A percentile compares a stretch with the other conserved stretches of the same genome.
Evolutionary conservation across 1,140 invertebrate genomes (phyloP).

Genomic region (Diprion similis): DNA sequence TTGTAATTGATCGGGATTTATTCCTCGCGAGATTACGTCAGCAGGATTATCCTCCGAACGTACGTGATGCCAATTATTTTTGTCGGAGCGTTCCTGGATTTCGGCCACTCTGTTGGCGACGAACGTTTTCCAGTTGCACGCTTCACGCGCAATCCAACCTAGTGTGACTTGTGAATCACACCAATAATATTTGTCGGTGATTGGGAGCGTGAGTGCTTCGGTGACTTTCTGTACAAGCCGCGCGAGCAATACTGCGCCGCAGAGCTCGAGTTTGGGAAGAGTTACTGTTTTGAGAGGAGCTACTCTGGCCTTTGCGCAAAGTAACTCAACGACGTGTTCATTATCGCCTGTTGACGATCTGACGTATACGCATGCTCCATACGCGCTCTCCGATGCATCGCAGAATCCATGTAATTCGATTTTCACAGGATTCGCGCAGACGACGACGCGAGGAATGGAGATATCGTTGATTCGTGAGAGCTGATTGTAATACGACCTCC

Average conservation of each 20-base stretch:
- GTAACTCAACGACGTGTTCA: too few species aligned
- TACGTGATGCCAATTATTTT: constrained; percentile 52
- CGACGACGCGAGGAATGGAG: constrained; percentile 12
- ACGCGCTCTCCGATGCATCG: constrained; percentile 41
- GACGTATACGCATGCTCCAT: constrained; percentile 45
- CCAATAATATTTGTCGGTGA: constrained; percentile 34
- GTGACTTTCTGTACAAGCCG: constrained; percentile 28
- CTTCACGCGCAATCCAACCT: constrained; percentile 41
- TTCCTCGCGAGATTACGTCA: constrained; percentile 52
- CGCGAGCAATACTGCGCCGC: constrained; percentile 39
- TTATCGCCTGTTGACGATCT: constrained; percentile 14
- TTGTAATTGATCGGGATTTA: constrained; percentile 29
- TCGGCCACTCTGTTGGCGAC: constrained; percentile 46
- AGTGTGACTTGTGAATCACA: constrained; percentile 51
- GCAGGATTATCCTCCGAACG: constrained; percentile 51
- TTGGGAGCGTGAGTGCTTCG: neutral
- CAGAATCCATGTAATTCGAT: constrained; percentile 43
- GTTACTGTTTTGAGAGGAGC: constrained; percentile 41
- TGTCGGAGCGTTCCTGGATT: constrained; percentile 35
- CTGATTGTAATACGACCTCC: constrained; percentile 12
- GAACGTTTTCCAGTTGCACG: constrained; percentile 45
- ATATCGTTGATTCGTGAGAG: constrained; percentile 11
- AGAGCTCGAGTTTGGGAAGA: constrained; percentile 47
- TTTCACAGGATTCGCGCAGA: neutral
- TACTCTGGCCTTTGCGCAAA: constrained; percentile 27